Evolutionary conservation across 2,888 invertebrate species (phyloP), one percentile per base, ranked within the genome.

Genomic region (Cyclophora albipunctata): DNA sequence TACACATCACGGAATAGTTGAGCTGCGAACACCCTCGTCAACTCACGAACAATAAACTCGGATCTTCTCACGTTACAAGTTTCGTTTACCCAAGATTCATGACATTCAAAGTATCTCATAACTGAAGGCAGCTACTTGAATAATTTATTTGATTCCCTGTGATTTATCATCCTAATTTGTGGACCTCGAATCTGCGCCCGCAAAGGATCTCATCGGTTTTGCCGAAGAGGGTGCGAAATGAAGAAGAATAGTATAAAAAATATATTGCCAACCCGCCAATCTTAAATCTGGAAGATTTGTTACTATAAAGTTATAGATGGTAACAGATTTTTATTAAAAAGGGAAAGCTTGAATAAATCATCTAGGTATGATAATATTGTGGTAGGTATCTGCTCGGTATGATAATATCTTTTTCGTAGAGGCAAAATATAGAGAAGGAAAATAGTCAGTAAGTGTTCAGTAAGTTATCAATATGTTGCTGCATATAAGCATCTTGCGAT

Each of bases 81-180:
- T 34, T 43, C 43, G 34, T 34, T 5, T 34, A 43, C 43, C 34
- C 43, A 50, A 50, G 48, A 53, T 53, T 50, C 50, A 48, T 42
- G 50, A 48, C 34, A 33, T 43, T 44, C 34, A 50, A 50, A 60
- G 50, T 44, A 51, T 48, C 53, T 47, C 44, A 50, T 53, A 49
- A 46, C 57, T 52, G 51, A 42, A 53, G 50, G 52, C 49, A 56
- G 54, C 49, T 51, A 60, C 52, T 56, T 55, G 56, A 58, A 60
- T 58, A 58, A 60, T 60, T 58, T 60, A 60, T 55, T 60, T 58
- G 56, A 60, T 57, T 52, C 47, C 50, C 47, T 48, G 52, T 60
- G 58, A 58, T 60, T 58, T 57, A 60, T 57, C 52, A 52, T 43
- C 53, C 52, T 58, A 58, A 60, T 60, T 60, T 58, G 52, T 54